Evolutionary conservation across 1,140 invertebrate genomes (phyloP), one percentile per base, ranked within the genome.

Genomic region (Maniola jurtina): DNA sequence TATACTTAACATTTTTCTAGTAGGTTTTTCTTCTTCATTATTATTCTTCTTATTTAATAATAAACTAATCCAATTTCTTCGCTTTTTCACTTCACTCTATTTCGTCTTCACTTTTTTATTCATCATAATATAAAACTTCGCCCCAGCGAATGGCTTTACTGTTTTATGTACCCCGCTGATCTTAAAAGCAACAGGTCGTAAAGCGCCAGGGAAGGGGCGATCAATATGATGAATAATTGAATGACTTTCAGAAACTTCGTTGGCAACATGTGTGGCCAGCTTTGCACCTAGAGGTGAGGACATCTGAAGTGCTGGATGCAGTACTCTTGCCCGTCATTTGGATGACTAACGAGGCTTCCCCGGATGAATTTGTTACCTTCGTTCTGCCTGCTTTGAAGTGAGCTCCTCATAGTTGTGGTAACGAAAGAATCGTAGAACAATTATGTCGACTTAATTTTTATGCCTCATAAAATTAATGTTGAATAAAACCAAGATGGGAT

Each of bases 241-340:
- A 66, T 76, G 71, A 81, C 64, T 92, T 92, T 47, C 92, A 99
- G 98, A 99, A 99, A 96, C 91, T 99, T 14, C 97, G 97, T 94
- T 99, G 98, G 91, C 95, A 97, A 86, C 96, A 98, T 83, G 95
- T 99, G 34, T 98, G 98, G 95, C 97, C 97, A 15, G 95, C 95
- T 79, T 91, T 99, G 55, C 94, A 96, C 79, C 92, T 94, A 58
- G 98, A 99, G 88, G 94, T 98, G 83, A 93, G 94, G 77, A 95
- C 94, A 38, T 94, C 95, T 60, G 98, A 99, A 80, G 96, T 98
- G 13, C 92, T 98, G 56, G 96, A 97, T 0, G 95, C 96, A 0
- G 97, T 97, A 5, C 91, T 99, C 36, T 95, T 97, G 77, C 96
- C 98, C 0, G 94, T 98, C 61, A 92, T 99, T 55, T 95, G 95